Evolutionary conservation across 92 coral and sea anemone species (phyloP), one percentile per base, ranked within the genome.

Genomic region (Palythoa caribaeorum): DNA sequence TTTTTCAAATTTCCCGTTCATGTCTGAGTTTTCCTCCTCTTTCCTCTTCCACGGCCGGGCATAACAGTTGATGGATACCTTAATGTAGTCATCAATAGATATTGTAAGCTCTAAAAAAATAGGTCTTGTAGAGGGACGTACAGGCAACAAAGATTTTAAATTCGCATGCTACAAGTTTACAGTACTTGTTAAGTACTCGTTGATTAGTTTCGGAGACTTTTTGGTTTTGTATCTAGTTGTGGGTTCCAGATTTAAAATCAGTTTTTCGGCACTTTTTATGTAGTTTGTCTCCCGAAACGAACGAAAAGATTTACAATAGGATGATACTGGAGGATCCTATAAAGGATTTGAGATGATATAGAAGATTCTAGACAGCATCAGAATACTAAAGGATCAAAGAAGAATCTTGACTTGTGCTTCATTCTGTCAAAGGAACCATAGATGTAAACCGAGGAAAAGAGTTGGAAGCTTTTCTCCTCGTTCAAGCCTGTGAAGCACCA

Each of bases 91-190:
- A n/a, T 55, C 66, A 36, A 12, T 39, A 39, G 38, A 12, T 62
- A 57, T 17, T 59, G 53, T 62, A 17, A 79, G 38, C 37, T 76
- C 53, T 59, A 35, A 8, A 16, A 79, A 73, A 79, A 36, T 53
- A 79, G 84, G 84, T 79, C 84, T 62, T 79, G 84, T 73, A 79
- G 16, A 79, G 57, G 35, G 55, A 79, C 19, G n/a, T 60, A 50
- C 55, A 60, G 84, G 60, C 84, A 10, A 79, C 60, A 79, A 79
- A 60, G 38, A 79, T 60, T 36, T 5, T 44, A 10, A 20, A 44
- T 44, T 28, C 54, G 21, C 71, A 35, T 39, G 57, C 73, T 37
- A 44, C 6, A 3, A 4, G 50, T 44, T 17, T 63, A 63, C 70
- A 63, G 36, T 16, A 6, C 28, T 63, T 63, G 19, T 5, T n/a